A percentile compares a stretch with the other conserved stretches of the same genome.
Conservation (phyloP, 1,140 invertebrate genomes). For the Ceratina calcarata region DNA sequence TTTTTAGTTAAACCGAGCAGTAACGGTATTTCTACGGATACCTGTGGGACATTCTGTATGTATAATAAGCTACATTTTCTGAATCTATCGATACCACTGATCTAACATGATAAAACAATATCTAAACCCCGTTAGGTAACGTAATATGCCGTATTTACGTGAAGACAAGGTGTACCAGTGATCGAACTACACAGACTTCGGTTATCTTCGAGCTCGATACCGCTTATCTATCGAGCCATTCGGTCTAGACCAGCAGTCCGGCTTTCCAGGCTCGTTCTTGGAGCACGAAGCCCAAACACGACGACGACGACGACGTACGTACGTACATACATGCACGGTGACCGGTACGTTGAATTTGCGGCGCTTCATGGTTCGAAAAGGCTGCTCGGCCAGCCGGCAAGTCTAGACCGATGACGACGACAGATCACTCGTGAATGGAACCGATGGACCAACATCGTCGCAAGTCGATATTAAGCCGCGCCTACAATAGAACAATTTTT, state of each 20-base stretch:
- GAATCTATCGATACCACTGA: too few relatives aligned
- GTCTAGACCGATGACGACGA: constrained; percentile 45
- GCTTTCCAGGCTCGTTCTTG: not conserved
- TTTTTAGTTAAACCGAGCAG: too few relatives aligned
- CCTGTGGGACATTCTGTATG: too few relatives aligned
- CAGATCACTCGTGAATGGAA: constrained; percentile 40
- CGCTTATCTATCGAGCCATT: not conserved
- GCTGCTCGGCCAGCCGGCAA: constrained; percentile 44
- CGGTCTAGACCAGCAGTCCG: not conserved
- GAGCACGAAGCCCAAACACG: not conserved
- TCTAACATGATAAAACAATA: too few relatives aligned
- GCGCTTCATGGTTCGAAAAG: constrained; percentile 40
- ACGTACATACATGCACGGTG: not conserved
- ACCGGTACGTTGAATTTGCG: constrained; percentile 38
- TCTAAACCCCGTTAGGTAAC: too few relatives aligned
- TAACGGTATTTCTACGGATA: too few relatives aligned
- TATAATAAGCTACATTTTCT: too few relatives aligned
- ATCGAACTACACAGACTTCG: not conserved
- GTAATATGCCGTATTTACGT: not conserved
- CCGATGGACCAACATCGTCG: constrained; percentile 22
- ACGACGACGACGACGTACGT: not conserved
- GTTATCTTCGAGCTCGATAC: not conserved
- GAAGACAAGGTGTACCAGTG: not conserved
- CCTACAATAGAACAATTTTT: constrained; percentile 27
- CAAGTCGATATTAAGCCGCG: constrained; percentile 19